Conservation (phyloP, 2,797 vertebrate species). For the Danio aesculapii region DNA sequence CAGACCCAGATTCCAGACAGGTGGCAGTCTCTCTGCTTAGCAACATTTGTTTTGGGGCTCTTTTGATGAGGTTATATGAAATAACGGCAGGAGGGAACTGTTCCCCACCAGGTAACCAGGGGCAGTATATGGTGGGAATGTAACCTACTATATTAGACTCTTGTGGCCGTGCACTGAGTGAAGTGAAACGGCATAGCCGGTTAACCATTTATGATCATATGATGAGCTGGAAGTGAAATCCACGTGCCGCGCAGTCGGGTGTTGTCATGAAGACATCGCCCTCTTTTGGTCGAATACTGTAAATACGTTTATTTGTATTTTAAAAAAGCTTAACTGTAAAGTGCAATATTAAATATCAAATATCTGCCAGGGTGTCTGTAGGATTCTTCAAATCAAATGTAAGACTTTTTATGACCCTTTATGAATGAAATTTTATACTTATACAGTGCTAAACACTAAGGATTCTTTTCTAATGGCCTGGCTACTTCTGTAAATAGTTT, state of each 20-base stretch:
- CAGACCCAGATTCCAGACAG: constrained; percentile 83
- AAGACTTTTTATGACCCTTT: no score
- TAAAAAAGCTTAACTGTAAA: not conserved
- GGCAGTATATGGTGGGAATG: constrained; percentile 74
- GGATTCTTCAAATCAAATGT: no score
- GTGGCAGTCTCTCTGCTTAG: constrained; percentile 85
- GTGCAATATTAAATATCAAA: not conserved
- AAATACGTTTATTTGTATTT: not conserved
- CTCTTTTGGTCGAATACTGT: constrained; percentile 38
- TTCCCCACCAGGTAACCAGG: constrained; percentile 83
- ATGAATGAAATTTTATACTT: no score
- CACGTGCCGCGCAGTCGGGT: not conserved
- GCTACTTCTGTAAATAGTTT: no score
- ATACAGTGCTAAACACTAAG: no score
- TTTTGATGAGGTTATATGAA: constrained; percentile 73
- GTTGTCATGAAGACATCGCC: constrained; percentile 39
- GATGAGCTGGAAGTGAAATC: constrained; percentile 7
- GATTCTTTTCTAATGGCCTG: no score
- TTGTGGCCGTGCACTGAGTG: constrained; percentile 62
- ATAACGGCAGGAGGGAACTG: constrained; percentile 77
- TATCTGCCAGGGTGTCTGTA: no score
- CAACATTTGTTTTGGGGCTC: constrained; percentile 82
- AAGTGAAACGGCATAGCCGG: constrained; percentile 29
- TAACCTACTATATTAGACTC: constrained; percentile 72
- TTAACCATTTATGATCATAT: constrained; percentile 26